These are phyloP conservation scores for Drosophila barbarae DNA, from an alignment of 2,888 invertebrate genomes.

Conservation along the genomic window DNA sequence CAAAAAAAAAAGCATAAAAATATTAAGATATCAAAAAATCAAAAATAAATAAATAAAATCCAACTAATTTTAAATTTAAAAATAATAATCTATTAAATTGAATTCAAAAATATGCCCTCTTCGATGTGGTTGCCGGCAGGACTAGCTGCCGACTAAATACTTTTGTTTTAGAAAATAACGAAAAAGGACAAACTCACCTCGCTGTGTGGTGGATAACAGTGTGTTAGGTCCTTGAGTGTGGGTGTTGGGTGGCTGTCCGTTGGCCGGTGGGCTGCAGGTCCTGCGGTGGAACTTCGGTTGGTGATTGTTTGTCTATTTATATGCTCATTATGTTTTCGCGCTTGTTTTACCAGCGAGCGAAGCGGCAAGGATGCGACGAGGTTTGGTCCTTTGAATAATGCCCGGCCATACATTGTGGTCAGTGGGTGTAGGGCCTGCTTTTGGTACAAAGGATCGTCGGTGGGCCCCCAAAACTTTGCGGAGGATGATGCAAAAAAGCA, in stretches of 20 bases:
- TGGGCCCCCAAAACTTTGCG: constrained; percentile 32
- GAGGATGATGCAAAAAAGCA: constrained; percentile 29
- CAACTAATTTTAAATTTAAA: neutral
- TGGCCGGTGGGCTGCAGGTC: neutral
- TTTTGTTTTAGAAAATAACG: neutral
- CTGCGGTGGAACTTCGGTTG: constrained; percentile 20
- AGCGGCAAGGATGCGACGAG: constrained; percentile 10
- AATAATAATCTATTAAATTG: neutral
- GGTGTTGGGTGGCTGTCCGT: neutral
- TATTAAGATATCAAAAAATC: no score
- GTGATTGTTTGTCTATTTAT: constrained; percentile 70
- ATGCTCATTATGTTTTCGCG: constrained; percentile 74
- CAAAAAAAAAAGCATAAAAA: no score
- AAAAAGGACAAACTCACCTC: constrained; percentile 19
- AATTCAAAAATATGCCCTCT: neutral
- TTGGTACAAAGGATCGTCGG: constrained; percentile 20
- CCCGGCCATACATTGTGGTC: constrained; percentile 63
- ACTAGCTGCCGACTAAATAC: constrained; percentile 10
- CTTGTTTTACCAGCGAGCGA: constrained; percentile 64
- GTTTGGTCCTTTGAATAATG: constrained; percentile 59
- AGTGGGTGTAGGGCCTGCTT: constrained; percentile 5
- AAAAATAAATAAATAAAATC: neutral
- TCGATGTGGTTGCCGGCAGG: constrained; percentile 4
- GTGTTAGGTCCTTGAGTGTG: neutral
- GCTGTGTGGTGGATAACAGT: constrained; percentile 8